Evolutionary conservation across 2,888 invertebrate species (phyloP), one percentile per base, ranked within the genome.

Genomic region (Mythimna albipuncta): DNA sequence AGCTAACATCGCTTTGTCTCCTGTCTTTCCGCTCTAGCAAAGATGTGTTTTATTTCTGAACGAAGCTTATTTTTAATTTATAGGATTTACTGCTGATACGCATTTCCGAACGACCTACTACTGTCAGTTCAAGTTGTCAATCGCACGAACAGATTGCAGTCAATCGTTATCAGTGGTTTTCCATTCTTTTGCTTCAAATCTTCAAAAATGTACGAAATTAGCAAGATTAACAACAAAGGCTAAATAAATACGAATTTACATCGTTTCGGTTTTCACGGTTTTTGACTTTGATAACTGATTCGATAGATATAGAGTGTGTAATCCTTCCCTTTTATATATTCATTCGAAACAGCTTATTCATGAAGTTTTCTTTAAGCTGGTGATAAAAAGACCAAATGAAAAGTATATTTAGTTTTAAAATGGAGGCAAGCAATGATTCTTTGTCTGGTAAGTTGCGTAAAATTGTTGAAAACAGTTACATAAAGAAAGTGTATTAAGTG

Each of bases 391-490:
- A 65, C 62, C 69, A 64, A 78, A 82, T 81, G 75, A 79, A 81
- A 72, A 72, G 75, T 64, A 72, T 73, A 72, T 80, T 85, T 69
- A 84, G 77, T 74, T 71, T 77, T 72, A 92, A 86, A 83, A 96
- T 96, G 96, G 94, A 96, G 84, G 91, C 93, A 47, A 95, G 94
- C 84, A 95, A 90, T 83, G 95, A 95, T 86, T 94, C 95, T 47
- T 87, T 96, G 79, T 93, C 95, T 41, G 94, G 96, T 94, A 88
- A 88, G 91, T 91, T 41, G 58, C 41, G 72, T 67, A 59, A 26
- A 64, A 69, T 26, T 19, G 61, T 62, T 57, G 35, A 50, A 64
- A 77, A 73, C 64, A 52, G 54, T 80, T 72, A 79, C 69, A 62
- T 76, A 75, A 82, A 72, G 73, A 64, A 64, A 26, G 9, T 69